These are phyloP conservation scores for Chymomyza fuscimana DNA, from an alignment of 2,888 invertebrate genomes.

Conservation along the genomic window DNA sequence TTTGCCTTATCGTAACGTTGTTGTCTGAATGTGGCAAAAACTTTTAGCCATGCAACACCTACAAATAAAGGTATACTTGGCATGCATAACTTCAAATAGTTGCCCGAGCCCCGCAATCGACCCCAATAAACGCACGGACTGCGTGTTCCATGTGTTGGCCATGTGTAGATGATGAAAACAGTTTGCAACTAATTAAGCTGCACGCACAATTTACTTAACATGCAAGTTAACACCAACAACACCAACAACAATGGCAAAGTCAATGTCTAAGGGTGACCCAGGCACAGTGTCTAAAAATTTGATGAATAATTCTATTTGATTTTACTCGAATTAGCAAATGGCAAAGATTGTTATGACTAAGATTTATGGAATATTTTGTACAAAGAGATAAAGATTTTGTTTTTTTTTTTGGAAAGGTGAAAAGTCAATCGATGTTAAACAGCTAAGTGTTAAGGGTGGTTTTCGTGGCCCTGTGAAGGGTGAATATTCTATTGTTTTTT, in stretches of 20 bases:
- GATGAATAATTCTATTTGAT: slow-evolving; percentile 1
- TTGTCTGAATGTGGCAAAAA: slow-evolving; percentile 43
- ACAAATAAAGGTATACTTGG: slow-evolving; percentile 42
- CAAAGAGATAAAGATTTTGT: not conserved
- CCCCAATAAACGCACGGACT: not conserved
- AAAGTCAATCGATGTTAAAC: not conserved
- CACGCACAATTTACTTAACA: slow-evolving; percentile 69
- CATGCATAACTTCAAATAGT: slow-evolving; percentile 35
- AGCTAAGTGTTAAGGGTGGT: not conserved
- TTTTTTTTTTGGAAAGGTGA: not conserved
- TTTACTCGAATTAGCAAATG: not conserved
- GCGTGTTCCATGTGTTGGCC: not conserved
- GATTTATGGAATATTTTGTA: not conserved
- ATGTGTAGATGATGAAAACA: slow-evolving; percentile 53
- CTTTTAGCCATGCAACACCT: slow-evolving; percentile 21
- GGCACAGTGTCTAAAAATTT: not conserved
- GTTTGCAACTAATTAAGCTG: slow-evolving; percentile 73
- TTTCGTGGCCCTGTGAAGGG: not conserved
- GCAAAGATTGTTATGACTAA: not conserved
- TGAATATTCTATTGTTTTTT: not conserved
- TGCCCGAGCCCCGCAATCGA: not conserved
- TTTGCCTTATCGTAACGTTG: slow-evolving; percentile 56
- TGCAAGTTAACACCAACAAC: slow-evolving; percentile 66
- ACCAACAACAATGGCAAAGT: slow-evolving; percentile 10
- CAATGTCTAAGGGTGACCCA: not conserved